phyloP scores from a whole-genome alignment of 2,888 invertebrate genomes.

The Ennomos quercinarius region DNA sequence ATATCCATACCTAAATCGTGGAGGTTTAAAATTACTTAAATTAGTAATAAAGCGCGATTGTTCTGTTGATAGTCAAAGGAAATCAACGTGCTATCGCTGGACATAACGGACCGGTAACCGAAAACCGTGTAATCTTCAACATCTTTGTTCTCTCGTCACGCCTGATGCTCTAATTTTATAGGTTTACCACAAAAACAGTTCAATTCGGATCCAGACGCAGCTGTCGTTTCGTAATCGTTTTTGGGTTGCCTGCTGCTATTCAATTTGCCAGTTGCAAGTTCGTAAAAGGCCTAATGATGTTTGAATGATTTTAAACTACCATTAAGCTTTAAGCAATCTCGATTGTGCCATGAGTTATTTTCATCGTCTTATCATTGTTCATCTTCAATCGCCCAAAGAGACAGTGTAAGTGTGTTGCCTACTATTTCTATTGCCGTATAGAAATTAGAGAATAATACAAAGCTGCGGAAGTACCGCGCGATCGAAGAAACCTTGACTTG shows the following conservation, averaged over 20 bases:
- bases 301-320: slow-evolving; percentile 36
- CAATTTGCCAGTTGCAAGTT: slow-evolving; percentile 32
- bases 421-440: slow-evolving; percentile 16
- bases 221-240: slow-evolving; percentile 49
- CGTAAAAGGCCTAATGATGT: slow-evolving; percentile 32
- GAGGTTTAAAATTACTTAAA: no score
- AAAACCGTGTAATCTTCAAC: slow-evolving; percentile 57
- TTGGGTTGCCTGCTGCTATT: slow-evolving; percentile 35
- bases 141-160: slow-evolving; percentile 63
- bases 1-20: no score
- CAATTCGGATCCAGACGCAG: slow-evolving; percentile 51
- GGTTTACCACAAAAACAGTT: slow-evolving; percentile 47
- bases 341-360: slow-evolving; percentile 29
- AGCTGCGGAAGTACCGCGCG: slow-evolving; percentile 37
- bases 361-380: slow-evolving; percentile 15
- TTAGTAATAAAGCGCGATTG: not conserved
- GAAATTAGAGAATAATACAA: slow-evolving; percentile 28
- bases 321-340: slow-evolving; percentile 35
- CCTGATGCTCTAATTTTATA: slow-evolving; percentile 61
- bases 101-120: slow-evolving; percentile 53
- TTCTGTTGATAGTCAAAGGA: slow-evolving; percentile 28
- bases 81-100: slow-evolving; percentile 33
- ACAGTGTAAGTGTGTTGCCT: slow-evolving; percentile 21
- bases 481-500: slow-evolving; percentile 44
- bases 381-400: slow-evolving; percentile 29